Evolutionary conservation across 1,140 invertebrate species (phyloP), one percentile per base, ranked within the genome.

Genomic region (Drosophila pandora): DNA sequence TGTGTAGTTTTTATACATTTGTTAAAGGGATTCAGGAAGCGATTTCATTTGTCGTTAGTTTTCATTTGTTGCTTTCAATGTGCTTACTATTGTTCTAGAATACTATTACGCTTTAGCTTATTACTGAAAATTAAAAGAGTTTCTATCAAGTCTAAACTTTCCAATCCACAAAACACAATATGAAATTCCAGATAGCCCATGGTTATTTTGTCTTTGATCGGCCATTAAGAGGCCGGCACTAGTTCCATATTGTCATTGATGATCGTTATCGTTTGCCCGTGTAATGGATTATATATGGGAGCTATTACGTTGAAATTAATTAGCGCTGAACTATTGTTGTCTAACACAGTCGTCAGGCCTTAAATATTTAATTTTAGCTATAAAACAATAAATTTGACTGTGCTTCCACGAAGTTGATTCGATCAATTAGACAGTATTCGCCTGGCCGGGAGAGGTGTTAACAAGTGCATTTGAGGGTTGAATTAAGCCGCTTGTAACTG

Each of bases 351-450:
- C 69, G 61, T 43, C 79, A 64, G 41, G 54, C 41, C 61, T 60
- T 59, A 69, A 85, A 61, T 59, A 78, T 75, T 70, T 77, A 41
- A 75, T 76, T 71, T 82, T 30, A 68, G 62, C 59, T 60, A 57
- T 87, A 78, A 87, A 76, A 87, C 78, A 85, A 87, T 85, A 58
- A 67, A 81, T 74, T 67, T 70, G 49, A 81, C 82, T 85, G 65
- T 87, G 76, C 50, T 34, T 43, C 49, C 9, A 62, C 48, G 21
- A 45, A 62, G 59, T 85, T 65, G 74, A 58, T 60, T 55, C 55
- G 53, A 58, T 65, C 74, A 81, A 85, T 85, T 85, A 87, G 82
- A 64, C 55, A 43, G 21, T 57, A 56, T 62, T 80, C 57, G 57
- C 39, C 49, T 23, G 25, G 53, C 34, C 17, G 65, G 64, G 55